Evolutionary conservation across 1,140 invertebrate genomes (phyloP).

Genomic region (Phortica variegata): DNA sequence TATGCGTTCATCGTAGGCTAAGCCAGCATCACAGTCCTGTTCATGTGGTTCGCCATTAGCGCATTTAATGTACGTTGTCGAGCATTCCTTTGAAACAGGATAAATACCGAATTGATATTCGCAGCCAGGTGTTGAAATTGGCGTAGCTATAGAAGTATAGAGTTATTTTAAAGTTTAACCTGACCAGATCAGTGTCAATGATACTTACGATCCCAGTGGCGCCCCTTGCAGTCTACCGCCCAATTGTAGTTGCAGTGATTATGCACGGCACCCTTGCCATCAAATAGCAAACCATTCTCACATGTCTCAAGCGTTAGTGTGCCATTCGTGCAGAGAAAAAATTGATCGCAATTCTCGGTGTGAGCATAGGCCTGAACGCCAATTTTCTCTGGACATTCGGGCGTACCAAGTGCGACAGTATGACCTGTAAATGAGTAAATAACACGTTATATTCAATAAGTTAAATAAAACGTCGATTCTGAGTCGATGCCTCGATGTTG

Average conservation of each 20-base stretch:
- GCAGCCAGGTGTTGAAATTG: slow-evolving; percentile 76
- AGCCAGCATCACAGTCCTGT: slow-evolving; percentile 78
- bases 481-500: too few species aligned
- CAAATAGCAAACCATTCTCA: slow-evolving; percentile 88
- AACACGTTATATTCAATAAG: slow-evolving; percentile 1
- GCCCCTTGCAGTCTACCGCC: slow-evolving; percentile 85
- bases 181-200: not conserved
- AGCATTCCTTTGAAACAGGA: slow-evolving; percentile 74
- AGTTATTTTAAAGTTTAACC: not conserved
- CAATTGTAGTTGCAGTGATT: slow-evolving; percentile 94
- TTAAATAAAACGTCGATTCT: too few species aligned
- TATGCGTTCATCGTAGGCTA: slow-evolving; percentile 84
- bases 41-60: slow-evolving; percentile 76
- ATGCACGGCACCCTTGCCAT: slow-evolving; percentile 83
- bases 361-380: slow-evolving; percentile 80
- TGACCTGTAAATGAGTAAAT: slow-evolving; percentile 28
- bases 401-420: slow-evolving; percentile 42
- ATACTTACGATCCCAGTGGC: slow-evolving; percentile 76
- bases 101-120: slow-evolving; percentile 89
- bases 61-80: slow-evolving; percentile 84
- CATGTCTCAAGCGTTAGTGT: slow-evolving; percentile 86
- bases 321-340: slow-evolving; percentile 89
- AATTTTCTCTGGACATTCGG: slow-evolving; percentile 67
- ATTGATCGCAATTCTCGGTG: slow-evolving; percentile 80
- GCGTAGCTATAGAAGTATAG: slow-evolving; percentile 63